Base-by-base conservation (phyloP, 2,888 invertebrate species). In the Lasioglossum zephyrum region DNA sequence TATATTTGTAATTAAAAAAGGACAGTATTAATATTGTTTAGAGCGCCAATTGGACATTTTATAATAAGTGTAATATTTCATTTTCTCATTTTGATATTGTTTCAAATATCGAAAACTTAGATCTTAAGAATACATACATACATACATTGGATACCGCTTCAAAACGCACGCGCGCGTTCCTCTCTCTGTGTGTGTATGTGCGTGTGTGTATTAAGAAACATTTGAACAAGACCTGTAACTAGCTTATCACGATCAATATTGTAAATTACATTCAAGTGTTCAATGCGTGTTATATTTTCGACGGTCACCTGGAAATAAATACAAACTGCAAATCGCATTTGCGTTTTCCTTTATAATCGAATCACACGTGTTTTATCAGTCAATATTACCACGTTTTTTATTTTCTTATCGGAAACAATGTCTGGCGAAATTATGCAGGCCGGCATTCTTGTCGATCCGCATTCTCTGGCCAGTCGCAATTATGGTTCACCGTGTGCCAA, bases 381-480 rank as follows among this genome's bases (percentile, higher is more conserved):
- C 49, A 18, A 41, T 18, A n/a, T 18, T 41, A 31, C 31, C 31
- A 31, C 31, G 31, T 31, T 31, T 31, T 1, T 31, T 31, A 31
- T 31, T 49, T 80, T 16, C 9, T 9, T 44, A 1, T 9, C 57
- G 57, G 4, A 6, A 36, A 69, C 31, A 39, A 22, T 22, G 39
- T 18, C n/a, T 18, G 4, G 18, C 2, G 0, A 22, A 36, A 26
- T 78, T 49, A 85, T 49, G 57, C 9, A 9, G 73, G 63, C 80
- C 57, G 85, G 70, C 97, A 97, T 86, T 97, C 96, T 0, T 95
- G 95, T 66, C 98, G 96, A 92, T 97, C 96, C 2, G 97, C 97
- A 92, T 97, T 97, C 85, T 96, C 96, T 0, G 97, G 97, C 98
- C 98, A 98, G 94, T 98, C 98, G 94, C 98, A 98, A 26, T 97